Evolutionary conservation across 2,888 invertebrate genomes (phyloP).

Genomic region (Frankliniella fusca): DNA sequence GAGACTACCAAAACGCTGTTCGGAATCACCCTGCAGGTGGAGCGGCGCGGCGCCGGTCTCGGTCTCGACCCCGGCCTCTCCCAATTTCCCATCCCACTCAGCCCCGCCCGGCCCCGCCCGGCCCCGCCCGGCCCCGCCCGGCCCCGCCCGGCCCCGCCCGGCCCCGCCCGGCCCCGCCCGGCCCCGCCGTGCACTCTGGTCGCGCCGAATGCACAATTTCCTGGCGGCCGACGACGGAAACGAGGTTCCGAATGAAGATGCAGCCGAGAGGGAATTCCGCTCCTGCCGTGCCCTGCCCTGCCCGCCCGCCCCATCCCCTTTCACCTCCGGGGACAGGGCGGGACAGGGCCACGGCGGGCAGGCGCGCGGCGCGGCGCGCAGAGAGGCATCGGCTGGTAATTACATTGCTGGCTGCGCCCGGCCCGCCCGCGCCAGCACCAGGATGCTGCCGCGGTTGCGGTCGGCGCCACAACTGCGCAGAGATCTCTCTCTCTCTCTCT

Average conservation of each 20-base stretch:
- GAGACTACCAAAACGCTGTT: no score
- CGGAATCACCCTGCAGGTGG: no score
- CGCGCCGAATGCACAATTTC: conserved; percentile 17
- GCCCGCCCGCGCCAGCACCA: no score
- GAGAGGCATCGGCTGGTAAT: not conserved
- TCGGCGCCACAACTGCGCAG: no score
- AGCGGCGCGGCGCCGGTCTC: not conserved
- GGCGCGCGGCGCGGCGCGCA: no score
- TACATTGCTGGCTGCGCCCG: not conserved
- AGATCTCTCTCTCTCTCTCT: no score
- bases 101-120: not conserved
- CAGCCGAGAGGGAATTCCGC: not conserved
- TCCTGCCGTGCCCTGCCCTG: not conserved
- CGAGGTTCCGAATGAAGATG: conserved; percentile 19
- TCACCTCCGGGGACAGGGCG: no score
- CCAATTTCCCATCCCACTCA: not conserved
- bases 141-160: not conserved
- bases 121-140: not conserved
- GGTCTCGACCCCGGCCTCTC: not conserved
- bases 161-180: not conserved
- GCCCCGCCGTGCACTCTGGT: not conserved
- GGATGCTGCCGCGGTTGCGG: no score
- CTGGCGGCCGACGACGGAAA: not conserved
- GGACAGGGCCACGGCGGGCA: no score
- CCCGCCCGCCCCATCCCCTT: no score